Evolutionary conservation across 1,140 invertebrate species (phyloP).

Genomic region (Drosophila aff.): DNA sequence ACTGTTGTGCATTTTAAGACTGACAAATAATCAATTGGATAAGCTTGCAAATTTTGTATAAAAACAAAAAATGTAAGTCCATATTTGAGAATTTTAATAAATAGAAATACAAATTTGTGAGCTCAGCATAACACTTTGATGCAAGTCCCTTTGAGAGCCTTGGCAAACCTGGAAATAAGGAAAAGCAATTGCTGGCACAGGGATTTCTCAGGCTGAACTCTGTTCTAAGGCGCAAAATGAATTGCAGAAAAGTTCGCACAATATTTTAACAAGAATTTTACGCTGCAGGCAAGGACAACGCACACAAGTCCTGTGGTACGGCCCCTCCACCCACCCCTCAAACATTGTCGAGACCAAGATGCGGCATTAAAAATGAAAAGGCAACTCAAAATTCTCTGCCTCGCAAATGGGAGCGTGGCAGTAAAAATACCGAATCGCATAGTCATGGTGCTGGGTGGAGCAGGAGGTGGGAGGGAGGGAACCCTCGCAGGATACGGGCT

Average conservation of each 20-base stretch:
- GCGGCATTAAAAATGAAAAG: constrained; percentile 67
- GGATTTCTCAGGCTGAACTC: constrained; percentile 24
- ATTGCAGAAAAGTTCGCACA: constrained; percentile 64
- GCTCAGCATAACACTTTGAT: too few relatives aligned
- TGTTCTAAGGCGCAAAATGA: constrained; percentile 45
- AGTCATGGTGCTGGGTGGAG: constrained; percentile 25
- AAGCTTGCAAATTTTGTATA: not conserved
- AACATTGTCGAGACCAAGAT: constrained; percentile 58
- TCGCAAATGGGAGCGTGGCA: constrained; percentile 59
- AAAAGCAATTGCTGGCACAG: not conserved
- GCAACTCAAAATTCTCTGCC: constrained; percentile 52
- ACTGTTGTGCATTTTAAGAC: not conserved
- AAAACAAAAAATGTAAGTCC: too few relatives aligned
- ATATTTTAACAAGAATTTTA: constrained; percentile 79
- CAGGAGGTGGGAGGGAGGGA: constrained; percentile 5
- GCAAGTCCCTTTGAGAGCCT: too few relatives aligned
- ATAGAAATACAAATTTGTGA: not conserved
- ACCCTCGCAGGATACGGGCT: not conserved
- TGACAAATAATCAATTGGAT: not conserved
- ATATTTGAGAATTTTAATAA: not conserved
- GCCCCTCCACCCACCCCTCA: not conserved
- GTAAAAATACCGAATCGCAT: constrained; percentile 71
- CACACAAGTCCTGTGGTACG: constrained; percentile 38
- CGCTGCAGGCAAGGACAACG: constrained; percentile 68
- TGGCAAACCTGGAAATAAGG: too few relatives aligned